A percentile compares a stretch with the other conserved stretches of the same genome.
These are phyloP conservation scores for Teleiodes luculella DNA, from an alignment of 2,888 invertebrate genomes.

Conservation along the genomic window DNA sequence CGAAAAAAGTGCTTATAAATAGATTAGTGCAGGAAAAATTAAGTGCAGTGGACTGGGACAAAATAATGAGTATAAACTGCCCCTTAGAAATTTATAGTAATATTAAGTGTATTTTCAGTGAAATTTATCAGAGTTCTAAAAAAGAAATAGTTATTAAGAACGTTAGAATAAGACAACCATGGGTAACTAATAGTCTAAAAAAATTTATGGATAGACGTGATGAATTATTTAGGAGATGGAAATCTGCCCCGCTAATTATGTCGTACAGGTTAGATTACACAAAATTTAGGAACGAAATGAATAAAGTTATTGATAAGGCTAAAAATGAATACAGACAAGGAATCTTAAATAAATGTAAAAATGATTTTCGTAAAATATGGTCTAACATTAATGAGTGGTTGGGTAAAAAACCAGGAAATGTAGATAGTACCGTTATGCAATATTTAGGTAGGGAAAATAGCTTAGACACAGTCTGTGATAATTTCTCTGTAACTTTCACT, in stretches of 20 bases:
- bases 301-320: conserved; percentile 5
- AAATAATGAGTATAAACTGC: background rate
- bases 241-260: conserved; percentile 2
- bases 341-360: conserved; percentile 11
- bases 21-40: conserved; percentile 3
- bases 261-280: conserved; percentile 8
- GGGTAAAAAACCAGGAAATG: background rate
- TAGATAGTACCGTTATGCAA: conserved; percentile 2
- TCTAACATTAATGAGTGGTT: conserved; percentile 8
- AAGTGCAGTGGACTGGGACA: conserved; percentile 4
- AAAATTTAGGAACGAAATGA: conserved; percentile 3
- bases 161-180: too few relatives aligned
- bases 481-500: conserved; percentile 8
- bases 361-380: conserved; percentile 12
- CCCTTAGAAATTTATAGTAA: background rate
- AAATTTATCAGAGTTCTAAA: background rate
- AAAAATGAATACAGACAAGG: conserved; percentile 13
- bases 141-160: background rate
- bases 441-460: conserved; percentile 3
- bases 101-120: too few relatives aligned
- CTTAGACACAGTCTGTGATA: background rate
- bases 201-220: background rate
- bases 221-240: too few relatives aligned
- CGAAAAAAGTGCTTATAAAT: background rate
- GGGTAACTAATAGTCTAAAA: background rate